Percentiles rank a stretch among this genome's conserved stretches.
Conservation (phyloP, 2,797 vertebrate genomes). For the Zonotrichia albicollis region DNA sequence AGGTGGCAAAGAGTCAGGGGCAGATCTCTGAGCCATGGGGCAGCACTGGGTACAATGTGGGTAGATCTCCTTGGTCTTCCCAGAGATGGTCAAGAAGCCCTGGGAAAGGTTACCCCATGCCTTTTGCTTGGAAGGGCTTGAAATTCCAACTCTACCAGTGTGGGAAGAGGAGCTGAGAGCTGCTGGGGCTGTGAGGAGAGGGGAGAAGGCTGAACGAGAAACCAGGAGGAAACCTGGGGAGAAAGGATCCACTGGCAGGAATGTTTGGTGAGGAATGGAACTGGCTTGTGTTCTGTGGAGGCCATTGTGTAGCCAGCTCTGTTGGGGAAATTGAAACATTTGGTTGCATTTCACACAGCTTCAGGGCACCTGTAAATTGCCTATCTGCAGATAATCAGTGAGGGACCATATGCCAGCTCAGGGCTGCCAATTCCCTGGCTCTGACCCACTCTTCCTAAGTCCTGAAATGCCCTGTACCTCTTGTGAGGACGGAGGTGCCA, state of each 20-base stretch:
- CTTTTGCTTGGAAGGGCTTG: neutral
- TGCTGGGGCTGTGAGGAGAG: neutral
- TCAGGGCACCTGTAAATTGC: neutral
- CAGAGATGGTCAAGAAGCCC: neutral
- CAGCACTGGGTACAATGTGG: accelerated
- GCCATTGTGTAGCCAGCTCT: neutral
- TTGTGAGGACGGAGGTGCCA: neutral
- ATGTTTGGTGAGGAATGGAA: neutral
- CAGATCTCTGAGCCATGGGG: neutral
- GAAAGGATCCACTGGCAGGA: neutral
- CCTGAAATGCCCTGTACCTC: neutral
- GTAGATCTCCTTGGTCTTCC: neutral
- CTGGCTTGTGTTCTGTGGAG: neutral
- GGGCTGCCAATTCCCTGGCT: neutral
- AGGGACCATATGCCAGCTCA: conserved; percentile 1
- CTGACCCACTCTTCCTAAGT: neutral
- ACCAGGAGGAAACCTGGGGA: neutral
- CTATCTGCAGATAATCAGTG: neutral
- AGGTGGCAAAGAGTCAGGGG: neutral
- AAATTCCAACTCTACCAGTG: neutral
- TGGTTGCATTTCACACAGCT: neutral
- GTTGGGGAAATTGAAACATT: neutral
- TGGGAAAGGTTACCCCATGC: neutral
- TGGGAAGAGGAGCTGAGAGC: neutral
- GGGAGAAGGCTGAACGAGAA: neutral